phyloP scores from a whole-genome alignment of 2,797 vertebrate genomes.

The Hoplostethus mediterraneus region DNA sequence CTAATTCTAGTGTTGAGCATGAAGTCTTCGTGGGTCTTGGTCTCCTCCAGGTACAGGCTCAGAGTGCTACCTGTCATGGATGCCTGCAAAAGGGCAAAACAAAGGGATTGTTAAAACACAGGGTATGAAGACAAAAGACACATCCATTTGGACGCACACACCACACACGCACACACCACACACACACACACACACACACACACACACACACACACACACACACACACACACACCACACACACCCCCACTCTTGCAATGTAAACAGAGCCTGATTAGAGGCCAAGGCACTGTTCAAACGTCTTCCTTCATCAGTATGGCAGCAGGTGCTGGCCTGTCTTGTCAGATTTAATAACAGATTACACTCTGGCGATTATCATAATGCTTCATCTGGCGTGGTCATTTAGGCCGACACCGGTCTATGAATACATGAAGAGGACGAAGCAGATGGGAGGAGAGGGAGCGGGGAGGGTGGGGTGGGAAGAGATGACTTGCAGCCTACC shows the following conservation, averaged over 20 bases:
- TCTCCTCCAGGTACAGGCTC: constrained; percentile 89
- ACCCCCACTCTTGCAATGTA: not conserved
- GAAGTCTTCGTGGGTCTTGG: constrained; percentile 75
- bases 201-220: not conserved
- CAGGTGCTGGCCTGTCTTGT: constrained; percentile 64
- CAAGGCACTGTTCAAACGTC: constrained; percentile 27
- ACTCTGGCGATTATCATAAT: constrained; percentile 72
- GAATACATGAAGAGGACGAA: constrained; percentile 76
- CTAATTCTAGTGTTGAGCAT: constrained; percentile 71
- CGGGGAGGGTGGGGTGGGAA: not conserved
- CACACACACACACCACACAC: not conserved
- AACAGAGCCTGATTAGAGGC: constrained; percentile 42
- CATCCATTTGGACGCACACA: not conserved
- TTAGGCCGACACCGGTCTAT: constrained; percentile 68
- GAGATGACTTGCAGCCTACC: constrained; percentile 81
- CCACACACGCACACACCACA: not conserved
- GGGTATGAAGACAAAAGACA: not conserved
- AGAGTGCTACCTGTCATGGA: constrained; percentile 94
- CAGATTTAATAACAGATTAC: constrained; percentile 80
- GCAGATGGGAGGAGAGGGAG: constrained; percentile 49
- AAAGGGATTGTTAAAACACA: not conserved
- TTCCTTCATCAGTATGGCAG: constrained; percentile 47
- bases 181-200: not conserved
- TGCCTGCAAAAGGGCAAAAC: constrained; percentile 83
- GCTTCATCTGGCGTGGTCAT: constrained; percentile 67